Evolutionary conservation across 2,888 invertebrate species (phyloP), one percentile per base, ranked within the genome.

Genomic region (Willowsia nigromaculata): DNA sequence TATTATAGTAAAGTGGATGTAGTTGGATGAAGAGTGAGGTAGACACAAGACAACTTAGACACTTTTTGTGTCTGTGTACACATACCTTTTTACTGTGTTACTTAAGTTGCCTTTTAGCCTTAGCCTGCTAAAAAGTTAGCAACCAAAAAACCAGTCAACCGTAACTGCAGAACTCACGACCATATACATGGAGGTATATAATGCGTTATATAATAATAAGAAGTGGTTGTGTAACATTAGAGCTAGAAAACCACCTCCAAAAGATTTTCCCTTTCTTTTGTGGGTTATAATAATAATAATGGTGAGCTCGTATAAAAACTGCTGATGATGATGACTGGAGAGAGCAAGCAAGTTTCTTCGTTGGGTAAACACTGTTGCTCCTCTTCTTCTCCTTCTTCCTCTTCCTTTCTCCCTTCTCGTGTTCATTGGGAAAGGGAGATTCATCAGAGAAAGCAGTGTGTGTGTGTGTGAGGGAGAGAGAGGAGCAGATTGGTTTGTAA

Each of bases 341-440:
- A 22, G 13, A 15, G 71, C 40, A n/a, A 71, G 11, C n/a, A 33
- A 78, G 22, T 11, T 76, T 78, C 71, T 33, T 47, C 47, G 18
- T 56, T 78, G n/a, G 37, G 56, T 83, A 89, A 89, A 89, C 89
- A 89, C 89, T 89, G 89, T 89, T 89, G 89, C 89, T 89, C 89
- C 56, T 86, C 65, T 33, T 3, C 13, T n/a, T n/a, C n/a, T 43
- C 13, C 43, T 43, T 43, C 30, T 27, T 83, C 85, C 40, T 62
- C 33, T 25, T 37, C 30, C 13, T 78, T 53, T 18, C 56, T 18
- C n/a, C 18, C 2, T 78, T 30, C 53, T 15, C 1, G 7, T 18
- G 50, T 27, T 76, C 71, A 71, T 74, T 80, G 62, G 74, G 62
- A 53, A 59, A 62, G n/a, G n/a, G n/a, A n/a, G n/a, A n/a, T n/a